Percentiles rank a stretch among this genome's conserved stretches.
phyloP scores from a whole-genome alignment of 2,888 invertebrate species.

The Spatulosminthurus flaviceps region DNA sequence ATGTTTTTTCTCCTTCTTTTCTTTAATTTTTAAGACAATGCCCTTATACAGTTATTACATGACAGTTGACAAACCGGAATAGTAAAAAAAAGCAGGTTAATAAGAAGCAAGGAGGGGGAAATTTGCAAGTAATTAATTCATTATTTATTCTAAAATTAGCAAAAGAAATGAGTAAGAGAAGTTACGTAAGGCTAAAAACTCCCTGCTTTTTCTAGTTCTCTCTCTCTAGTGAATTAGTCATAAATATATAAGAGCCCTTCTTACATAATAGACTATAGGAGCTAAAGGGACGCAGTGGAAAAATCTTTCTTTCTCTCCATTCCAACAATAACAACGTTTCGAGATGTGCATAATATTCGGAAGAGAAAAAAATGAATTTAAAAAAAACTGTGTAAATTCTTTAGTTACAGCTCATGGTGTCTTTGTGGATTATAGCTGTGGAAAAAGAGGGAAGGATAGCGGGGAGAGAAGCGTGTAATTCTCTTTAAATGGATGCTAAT shows the following conservation, averaged over 20 bases:
- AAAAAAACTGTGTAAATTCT: too few relatives aligned
- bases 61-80: conserved; percentile 13
- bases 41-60: neutral
- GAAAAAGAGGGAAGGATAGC: neutral
- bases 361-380: too few relatives aligned
- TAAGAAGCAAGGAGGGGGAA: neutral
- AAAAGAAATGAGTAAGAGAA: neutral
- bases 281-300: too few relatives aligned
- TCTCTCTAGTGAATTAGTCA: neutral
- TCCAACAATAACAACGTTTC: too few relatives aligned
- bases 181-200: neutral
- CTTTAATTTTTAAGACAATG: neutral
- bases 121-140: conserved; percentile 23
- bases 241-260: too few relatives aligned
- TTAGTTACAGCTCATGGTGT: too few relatives aligned
- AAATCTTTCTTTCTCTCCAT: too few relatives aligned
- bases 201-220: too few relatives aligned
- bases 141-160: conserved; percentile 3
- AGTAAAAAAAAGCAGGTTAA: conserved; percentile 8
- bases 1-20: too few relatives aligned
- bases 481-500: conserved; percentile 36
- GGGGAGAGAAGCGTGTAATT: conserved; percentile 11
- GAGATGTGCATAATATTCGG: too few relatives aligned
- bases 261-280: too few relatives aligned
- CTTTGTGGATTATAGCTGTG: neutral